phyloP scores from a whole-genome alignment of 1,140 invertebrate genomes.

The Phenacoccus solenopsis region DNA sequence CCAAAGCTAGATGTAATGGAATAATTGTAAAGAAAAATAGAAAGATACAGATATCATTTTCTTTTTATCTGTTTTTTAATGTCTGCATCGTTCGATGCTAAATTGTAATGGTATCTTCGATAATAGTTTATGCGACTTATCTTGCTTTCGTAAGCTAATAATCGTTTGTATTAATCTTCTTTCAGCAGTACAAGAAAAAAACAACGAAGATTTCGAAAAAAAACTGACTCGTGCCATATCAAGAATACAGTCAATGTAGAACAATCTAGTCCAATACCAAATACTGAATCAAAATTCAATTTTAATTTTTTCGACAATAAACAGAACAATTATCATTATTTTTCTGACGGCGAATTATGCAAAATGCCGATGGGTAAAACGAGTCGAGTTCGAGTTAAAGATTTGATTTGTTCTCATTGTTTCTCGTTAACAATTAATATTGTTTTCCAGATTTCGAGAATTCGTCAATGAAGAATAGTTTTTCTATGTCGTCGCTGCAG shows the following conservation, averaged over 20 bases:
- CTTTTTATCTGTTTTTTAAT: not conserved
- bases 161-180: not conserved
- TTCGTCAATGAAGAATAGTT: slow-evolving; percentile 39
- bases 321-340: slow-evolving; percentile 10
- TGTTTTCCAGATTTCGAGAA: slow-evolving; percentile 33
- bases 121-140: not conserved
- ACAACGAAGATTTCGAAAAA: not conserved
- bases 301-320: not conserved
- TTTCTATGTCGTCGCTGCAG: slow-evolving; percentile 42
- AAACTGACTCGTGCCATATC: not conserved
- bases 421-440: slow-evolving; percentile 8
- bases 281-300: slow-evolving; percentile 5
- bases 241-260: slow-evolving; percentile 6
- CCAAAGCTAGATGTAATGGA: not conserved
- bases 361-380: slow-evolving; percentile 8
- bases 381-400: not conserved
- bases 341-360: slow-evolving; percentile 10
- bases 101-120: not conserved
- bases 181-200: not conserved
- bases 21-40: not conserved
- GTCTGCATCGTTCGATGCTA: not conserved
- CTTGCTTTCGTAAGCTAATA: not conserved
- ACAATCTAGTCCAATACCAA: slow-evolving; percentile 9
- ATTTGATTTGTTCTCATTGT: not conserved
- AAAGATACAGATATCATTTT: too few species aligned